These are phyloP conservation scores for Bombus confusus DNA, from an alignment of 1,140 invertebrate genomes.

Conservation along the genomic window DNA sequence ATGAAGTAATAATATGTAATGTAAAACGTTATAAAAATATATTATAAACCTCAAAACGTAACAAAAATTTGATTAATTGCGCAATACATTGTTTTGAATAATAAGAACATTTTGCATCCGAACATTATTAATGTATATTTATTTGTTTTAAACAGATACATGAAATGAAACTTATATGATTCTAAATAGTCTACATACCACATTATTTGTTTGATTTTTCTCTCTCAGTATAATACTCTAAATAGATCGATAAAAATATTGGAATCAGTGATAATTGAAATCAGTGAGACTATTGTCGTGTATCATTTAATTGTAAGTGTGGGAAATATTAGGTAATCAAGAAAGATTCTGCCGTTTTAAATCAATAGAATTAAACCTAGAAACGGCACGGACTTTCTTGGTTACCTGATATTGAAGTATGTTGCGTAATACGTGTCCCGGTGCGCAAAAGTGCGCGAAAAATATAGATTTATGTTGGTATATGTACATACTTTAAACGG, in stretches of 20 bases:
- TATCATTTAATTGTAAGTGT: neutral
- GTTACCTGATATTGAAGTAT: neutral
- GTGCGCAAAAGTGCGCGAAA: neutral
- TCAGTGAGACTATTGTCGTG: neutral
- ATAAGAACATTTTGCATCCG: neutral
- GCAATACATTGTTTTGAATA: neutral
- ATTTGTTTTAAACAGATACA: neutral
- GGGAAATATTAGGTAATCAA: neutral
- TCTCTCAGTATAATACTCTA: too few relatives aligned
- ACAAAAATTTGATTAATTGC: neutral
- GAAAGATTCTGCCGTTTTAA: too few relatives aligned
- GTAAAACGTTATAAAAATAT: too few relatives aligned
- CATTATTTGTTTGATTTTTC: neutral
- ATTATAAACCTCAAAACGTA: neutral
- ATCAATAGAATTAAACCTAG: too few relatives aligned
- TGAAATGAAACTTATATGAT: neutral
- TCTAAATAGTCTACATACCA: neutral
- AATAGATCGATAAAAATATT: neutral
- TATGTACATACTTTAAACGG: neutral
- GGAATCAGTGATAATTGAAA: neutral
- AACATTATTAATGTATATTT: too few relatives aligned
- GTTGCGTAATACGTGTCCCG: neutral
- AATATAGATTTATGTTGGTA: constrained; percentile 21
- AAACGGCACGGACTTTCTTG: too few relatives aligned
- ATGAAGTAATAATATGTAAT: too few relatives aligned